Evolutionary conservation across 2,797 vertebrate species (phyloP).

Genomic region (Okamejei kenojei): DNA sequence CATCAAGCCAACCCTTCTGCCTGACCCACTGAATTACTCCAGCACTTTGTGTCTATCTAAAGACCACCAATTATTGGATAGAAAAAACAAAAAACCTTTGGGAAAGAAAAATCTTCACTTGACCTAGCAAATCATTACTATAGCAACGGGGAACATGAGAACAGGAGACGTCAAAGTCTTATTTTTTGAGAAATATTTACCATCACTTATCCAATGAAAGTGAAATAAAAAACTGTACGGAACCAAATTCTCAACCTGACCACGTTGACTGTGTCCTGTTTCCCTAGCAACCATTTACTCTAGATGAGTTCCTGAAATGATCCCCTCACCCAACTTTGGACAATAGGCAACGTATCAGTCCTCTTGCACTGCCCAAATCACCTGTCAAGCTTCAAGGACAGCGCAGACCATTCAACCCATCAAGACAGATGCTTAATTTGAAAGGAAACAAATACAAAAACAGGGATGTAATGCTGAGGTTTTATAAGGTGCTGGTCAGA

Average conservation of each 20-base stretch:
- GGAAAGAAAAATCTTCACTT: not conserved
- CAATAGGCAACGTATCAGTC: not conserved
- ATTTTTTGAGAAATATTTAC: constrained; percentile 12
- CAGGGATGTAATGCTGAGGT: no score
- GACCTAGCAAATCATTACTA: not conserved
- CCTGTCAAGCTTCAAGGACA: no score
- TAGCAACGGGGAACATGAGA: not conserved
- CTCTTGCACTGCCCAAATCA: no score
- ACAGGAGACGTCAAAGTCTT: not conserved
- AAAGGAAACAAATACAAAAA: not conserved
- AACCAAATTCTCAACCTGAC: not conserved
- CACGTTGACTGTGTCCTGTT: not conserved
- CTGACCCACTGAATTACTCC: no score
- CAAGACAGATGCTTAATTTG: not conserved
- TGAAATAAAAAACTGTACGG: not conserved
- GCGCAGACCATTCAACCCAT: not conserved
- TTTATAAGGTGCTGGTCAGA: no score
- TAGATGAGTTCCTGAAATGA: not conserved
- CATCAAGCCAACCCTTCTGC: no score
- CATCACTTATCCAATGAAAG: not conserved
- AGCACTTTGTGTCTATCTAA: no score
- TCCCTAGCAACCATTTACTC: not conserved
- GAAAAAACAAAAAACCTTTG: not conserved
- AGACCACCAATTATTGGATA: not conserved
- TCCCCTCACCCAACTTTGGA: not conserved